Percentiles rank a stretch among this genome's conserved stretches.
Evolutionary conservation across 2,888 invertebrate species (phyloP).

Genomic region (Drosophila greeni): DNA sequence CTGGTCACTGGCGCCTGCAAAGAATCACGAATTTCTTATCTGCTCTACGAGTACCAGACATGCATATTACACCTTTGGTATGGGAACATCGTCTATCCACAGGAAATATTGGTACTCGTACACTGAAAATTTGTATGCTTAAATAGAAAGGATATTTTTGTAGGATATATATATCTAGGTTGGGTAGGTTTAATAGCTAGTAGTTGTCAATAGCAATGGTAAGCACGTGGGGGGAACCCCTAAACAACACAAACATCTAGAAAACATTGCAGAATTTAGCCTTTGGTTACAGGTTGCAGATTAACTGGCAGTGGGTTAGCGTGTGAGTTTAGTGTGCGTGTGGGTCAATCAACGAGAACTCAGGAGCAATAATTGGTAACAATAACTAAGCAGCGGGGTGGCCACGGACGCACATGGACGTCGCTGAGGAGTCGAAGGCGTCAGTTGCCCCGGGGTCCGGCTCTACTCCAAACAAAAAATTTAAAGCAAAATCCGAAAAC

Average conservation of each 20-base stretch:
- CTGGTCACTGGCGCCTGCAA: neutral
- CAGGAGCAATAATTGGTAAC: conserved; percentile 10
- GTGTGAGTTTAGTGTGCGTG: conserved; percentile 15
- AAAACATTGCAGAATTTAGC: conserved; percentile 37
- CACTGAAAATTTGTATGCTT: neutral
- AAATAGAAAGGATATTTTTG: neutral
- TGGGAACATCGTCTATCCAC: neutral
- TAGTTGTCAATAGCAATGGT: conserved; percentile 9
- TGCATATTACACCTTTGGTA: neutral
- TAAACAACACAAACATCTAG: conserved; percentile 30
- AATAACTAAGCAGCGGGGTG: conserved; percentile 12
- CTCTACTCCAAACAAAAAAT: conserved; percentile 12
- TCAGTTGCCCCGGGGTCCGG: conserved; percentile 2
- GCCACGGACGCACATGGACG: neutral
- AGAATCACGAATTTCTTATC: neutral
- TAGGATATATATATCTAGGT: neutral
- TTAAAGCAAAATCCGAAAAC: conserved; percentile 9
- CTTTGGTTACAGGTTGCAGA: neutral
- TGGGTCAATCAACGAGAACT: conserved; percentile 10
- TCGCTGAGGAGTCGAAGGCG: neutral
- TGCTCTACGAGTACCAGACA: neutral
- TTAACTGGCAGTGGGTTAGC: neutral
- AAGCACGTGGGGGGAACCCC: conserved; percentile 36
- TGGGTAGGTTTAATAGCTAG: neutral
- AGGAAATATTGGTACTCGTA: neutral